These are phyloP conservation scores for Ciconia nigra DNA, from an alignment of 2,797 vertebrate species.

Conservation along the genomic window DNA sequence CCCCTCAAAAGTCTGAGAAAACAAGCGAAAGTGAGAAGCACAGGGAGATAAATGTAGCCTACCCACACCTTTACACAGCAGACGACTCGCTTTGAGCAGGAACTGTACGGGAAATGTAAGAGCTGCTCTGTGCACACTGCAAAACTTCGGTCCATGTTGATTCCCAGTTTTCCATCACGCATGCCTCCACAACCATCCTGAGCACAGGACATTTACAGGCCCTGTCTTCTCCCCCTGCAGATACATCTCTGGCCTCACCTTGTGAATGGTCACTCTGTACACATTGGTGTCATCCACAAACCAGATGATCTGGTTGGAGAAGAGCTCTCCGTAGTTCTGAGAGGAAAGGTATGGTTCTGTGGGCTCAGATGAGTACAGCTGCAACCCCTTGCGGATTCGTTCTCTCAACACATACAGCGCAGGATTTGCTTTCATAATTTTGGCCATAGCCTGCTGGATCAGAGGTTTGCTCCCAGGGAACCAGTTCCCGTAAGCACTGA, in stretches of 20 bases:
- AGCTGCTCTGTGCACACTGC: background rate
- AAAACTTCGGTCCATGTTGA: fast-evolving
- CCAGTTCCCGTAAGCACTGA: constrained; percentile 97
- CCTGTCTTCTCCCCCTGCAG: background rate
- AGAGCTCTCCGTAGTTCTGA: constrained; percentile 99
- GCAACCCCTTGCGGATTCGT: constrained; percentile 95
- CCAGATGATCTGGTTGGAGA: constrained; percentile 99
- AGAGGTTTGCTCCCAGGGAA: constrained; percentile 98
- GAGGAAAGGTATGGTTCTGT: constrained; percentile 98
- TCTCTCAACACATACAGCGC: constrained; percentile 96
- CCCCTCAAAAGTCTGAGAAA: constrained; percentile 94
- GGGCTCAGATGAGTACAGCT: constrained; percentile 98
- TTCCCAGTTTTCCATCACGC: background rate
- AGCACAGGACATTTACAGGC: background rate
- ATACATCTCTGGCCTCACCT: constrained; percentile 75
- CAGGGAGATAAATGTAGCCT: background rate
- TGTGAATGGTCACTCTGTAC: constrained; percentile 98
- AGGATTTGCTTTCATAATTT: constrained; percentile 99
- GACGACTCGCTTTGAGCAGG: background rate
- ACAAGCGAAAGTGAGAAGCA: background rate
- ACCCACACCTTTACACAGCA: background rate
- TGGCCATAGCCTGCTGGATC: constrained; percentile 99
- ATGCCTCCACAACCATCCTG: background rate
- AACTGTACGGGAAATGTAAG: fast-evolving
- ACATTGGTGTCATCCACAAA: constrained; percentile 99